Percentiles rank a stretch among this genome's conserved stretches.
Evolutionary conservation across 2,113 vertebrate species (phyloP).

Genomic region (Chiloscyllium plagiosum): DNA sequence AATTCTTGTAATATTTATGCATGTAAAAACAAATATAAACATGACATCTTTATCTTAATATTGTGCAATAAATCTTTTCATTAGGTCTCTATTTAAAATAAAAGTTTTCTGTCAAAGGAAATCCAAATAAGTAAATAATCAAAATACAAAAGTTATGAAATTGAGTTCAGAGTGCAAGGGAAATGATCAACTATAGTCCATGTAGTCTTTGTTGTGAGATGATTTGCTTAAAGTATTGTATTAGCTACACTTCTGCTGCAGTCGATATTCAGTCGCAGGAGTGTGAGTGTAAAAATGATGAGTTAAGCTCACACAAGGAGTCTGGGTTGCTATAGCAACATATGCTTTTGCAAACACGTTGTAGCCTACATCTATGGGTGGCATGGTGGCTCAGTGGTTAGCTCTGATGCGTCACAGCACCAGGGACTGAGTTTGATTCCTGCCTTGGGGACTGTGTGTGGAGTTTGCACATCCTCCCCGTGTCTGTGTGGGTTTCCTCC

Average conservation of each 20-base stretch:
- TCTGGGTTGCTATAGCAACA: too few relatives aligned
- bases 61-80: neutral
- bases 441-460: too few relatives aligned
- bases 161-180: neutral
- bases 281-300: neutral
- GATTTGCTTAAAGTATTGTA: neutral
- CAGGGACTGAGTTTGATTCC: too few relatives aligned
- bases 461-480: too few relatives aligned
- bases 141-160: neutral
- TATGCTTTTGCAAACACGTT: too few relatives aligned
- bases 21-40: neutral
- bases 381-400: too few relatives aligned
- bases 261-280: neutral
- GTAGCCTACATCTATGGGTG: too few relatives aligned
- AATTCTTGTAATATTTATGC: neutral
- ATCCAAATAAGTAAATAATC: neutral
- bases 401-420: too few relatives aligned
- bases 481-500: too few relatives aligned
- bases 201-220: neutral
- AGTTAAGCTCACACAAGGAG: too few relatives aligned
- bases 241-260: neutral
- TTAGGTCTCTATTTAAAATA: neutral
- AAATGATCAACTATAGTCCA: neutral
- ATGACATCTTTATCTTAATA: neutral
- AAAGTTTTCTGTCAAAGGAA: neutral